Evolutionary conservation across 2,888 invertebrate genomes (phyloP).

Genomic region (Halocaridina rubra): DNA sequence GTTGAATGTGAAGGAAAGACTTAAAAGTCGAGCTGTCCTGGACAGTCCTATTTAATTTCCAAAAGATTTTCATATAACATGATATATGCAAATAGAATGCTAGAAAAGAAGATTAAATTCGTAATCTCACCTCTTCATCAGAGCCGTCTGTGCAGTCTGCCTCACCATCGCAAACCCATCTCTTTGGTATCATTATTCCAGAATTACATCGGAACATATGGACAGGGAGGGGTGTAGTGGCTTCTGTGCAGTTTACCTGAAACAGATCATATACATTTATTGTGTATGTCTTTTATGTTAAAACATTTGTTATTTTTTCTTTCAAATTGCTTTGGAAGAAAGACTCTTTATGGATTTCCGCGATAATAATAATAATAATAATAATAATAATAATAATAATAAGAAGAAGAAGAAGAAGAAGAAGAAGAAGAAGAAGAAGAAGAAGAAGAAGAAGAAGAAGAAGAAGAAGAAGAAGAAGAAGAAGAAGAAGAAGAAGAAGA

Average conservation of each 20-base stretch:
- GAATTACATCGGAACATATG: constrained; percentile 33
- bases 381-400: not conserved
- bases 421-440: not conserved
- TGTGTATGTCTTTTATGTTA: too few species aligned
- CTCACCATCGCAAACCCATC: constrained; percentile 57
- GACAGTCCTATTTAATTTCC: too few species aligned
- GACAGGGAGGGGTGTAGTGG: not conserved
- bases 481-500: too few species aligned
- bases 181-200: constrained; percentile 44
- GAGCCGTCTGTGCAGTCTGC: constrained; percentile 48
- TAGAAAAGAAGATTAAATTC: too few species aligned
- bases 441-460: not conserved
- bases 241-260: constrained; percentile 21
- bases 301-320: not conserved
- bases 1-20: too few species aligned
- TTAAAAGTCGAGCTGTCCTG: too few species aligned
- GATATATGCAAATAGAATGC: too few species aligned
- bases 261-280: not conserved
- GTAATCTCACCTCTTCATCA: constrained; percentile 54
- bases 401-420: not conserved
- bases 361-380: not conserved
- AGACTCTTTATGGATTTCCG: too few species aligned
- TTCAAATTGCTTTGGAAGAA: too few species aligned
- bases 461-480: not conserved
- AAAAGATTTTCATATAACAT: too few species aligned